These are phyloP conservation scores for Saccostrea echinata DNA, from an alignment of 1,140 invertebrate species.

Conservation along the genomic window DNA sequence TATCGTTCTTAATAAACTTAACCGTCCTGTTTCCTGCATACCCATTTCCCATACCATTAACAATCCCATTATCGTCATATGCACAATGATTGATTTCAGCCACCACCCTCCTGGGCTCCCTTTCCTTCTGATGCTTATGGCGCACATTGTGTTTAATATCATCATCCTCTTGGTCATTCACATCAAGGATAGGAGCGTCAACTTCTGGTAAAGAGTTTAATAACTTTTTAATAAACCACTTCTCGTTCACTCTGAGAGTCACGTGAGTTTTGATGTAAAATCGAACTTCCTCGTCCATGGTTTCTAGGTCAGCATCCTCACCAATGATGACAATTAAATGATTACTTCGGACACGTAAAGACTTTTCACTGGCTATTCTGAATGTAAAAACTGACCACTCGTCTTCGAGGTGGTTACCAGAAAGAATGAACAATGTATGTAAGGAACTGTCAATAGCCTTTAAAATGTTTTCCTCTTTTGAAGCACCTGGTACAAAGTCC, in stretches of 20 bases:
- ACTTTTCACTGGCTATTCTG: slow-evolving; percentile 63
- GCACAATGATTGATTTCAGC: slow-evolving; percentile 1
- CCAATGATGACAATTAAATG: slow-evolving; percentile 60
- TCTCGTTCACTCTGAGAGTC: slow-evolving; percentile 53
- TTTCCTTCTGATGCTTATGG: not conserved
- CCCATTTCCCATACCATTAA: not conserved
- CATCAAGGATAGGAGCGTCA: not conserved
- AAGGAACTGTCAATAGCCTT: slow-evolving; percentile 61
- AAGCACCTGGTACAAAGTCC: slow-evolving; percentile 66
- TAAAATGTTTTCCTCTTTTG: slow-evolving; percentile 70
- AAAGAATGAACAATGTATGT: slow-evolving; percentile 64
- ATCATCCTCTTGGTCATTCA: not conserved
- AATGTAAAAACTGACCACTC: slow-evolving; percentile 71
- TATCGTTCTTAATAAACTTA: not conserved
- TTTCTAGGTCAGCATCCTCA: slow-evolving; percentile 45
- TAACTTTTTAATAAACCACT: slow-evolving; percentile 60
- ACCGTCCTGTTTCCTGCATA: not conserved
- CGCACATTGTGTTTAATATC: not conserved
- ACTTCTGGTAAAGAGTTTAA: slow-evolving; percentile 54
- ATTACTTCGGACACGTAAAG: slow-evolving; percentile 61
- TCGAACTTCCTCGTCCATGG: slow-evolving; percentile 62
- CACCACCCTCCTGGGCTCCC: not conserved
- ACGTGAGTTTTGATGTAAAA: slow-evolving; percentile 64
- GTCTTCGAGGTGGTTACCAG: slow-evolving; percentile 56
- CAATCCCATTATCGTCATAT: not conserved